Evolutionary conservation across 2,888 invertebrate species (phyloP).

Genomic region (Zygogramma bicolorata): DNA sequence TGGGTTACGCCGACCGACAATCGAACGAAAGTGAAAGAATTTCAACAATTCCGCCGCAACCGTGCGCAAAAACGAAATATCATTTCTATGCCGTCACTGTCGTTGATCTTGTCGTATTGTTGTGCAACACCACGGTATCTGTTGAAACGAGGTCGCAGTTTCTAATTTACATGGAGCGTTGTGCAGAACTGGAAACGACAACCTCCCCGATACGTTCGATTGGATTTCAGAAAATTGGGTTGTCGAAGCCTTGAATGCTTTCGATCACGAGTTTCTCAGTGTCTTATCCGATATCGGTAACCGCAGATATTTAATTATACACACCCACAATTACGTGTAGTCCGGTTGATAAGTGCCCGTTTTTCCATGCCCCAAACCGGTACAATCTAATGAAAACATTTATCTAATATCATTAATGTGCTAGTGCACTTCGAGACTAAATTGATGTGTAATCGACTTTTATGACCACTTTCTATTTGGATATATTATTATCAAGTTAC

Average conservation of each 20-base stretch:
- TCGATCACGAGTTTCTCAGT: neutral
- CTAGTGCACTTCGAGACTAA: too few species aligned
- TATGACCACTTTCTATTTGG: too few species aligned
- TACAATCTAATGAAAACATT: too few species aligned
- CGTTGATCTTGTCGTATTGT: slow-evolving; percentile 1
- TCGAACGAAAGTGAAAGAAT: neutral
- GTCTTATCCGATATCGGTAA: neutral
- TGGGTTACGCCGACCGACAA: too few species aligned
- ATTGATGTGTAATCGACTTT: too few species aligned
- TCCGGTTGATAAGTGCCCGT: too few species aligned
- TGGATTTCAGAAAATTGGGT: neutral
- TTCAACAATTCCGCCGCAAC: neutral
- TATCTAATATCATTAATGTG: too few species aligned
- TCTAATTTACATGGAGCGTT: neutral
- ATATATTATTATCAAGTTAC: too few species aligned
- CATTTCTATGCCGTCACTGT: neutral
- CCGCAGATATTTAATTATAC: too few species aligned
- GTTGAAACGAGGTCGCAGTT: neutral
- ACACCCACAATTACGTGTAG: too few species aligned
- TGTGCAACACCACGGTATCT: neutral
- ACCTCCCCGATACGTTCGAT: neutral
- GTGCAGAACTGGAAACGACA: slow-evolving; percentile 3
- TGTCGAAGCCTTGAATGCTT: neutral
- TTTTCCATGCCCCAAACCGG: too few species aligned
- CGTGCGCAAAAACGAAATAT: neutral